Percentiles rank a stretch among this genome's conserved stretches.
Evolutionary conservation across 2,797 vertebrate genomes (phyloP).

Genomic region (Peromyscus melanophrys): DNA sequence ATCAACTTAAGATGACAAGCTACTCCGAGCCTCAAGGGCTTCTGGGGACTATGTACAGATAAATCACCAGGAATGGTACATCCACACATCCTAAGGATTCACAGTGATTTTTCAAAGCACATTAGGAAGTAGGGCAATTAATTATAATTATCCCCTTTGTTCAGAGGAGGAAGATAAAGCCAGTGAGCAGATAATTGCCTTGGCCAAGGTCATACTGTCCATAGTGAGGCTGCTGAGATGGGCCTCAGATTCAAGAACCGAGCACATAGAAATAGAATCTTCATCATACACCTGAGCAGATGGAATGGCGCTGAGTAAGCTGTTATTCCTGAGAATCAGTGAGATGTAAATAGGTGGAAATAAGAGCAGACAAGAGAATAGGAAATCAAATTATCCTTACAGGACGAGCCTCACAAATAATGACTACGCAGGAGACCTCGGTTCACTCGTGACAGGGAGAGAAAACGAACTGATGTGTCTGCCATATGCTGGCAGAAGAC

Average conservation of each 20-base stretch:
- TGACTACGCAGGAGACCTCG: conserved; percentile 61
- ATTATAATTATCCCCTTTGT: conserved; percentile 51
- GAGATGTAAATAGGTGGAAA: conserved; percentile 71
- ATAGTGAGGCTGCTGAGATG: neutral
- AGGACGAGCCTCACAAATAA: conserved; percentile 70
- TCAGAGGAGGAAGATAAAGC: conserved; percentile 61
- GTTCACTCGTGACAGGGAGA: conserved; percentile 60
- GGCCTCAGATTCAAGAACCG: conserved; percentile 72
- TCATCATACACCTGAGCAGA: conserved; percentile 47
- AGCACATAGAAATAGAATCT: conserved; percentile 80
- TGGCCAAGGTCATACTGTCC: conserved; percentile 51
- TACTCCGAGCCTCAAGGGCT: neutral
- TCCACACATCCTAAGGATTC: neutral
- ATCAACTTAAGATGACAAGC: neutral
- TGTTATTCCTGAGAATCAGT: conserved; percentile 75
- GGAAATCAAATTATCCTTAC: conserved; percentile 77
- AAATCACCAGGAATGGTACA: neutral
- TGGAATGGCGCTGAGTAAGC: conserved; percentile 44
- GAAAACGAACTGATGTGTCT: conserved; percentile 41
- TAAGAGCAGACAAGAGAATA: conserved; percentile 71
- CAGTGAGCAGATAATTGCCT: conserved; percentile 16
- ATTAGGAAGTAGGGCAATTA: neutral
- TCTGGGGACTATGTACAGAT: neutral
- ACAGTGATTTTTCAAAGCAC: conserved; percentile 55
- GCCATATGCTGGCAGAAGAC: conserved; percentile 45